Percentiles rank a stretch among this genome's conserved stretches.
Evolutionary conservation across 2,888 invertebrate genomes (phyloP).

Genomic region (Furcula furcula): DNA sequence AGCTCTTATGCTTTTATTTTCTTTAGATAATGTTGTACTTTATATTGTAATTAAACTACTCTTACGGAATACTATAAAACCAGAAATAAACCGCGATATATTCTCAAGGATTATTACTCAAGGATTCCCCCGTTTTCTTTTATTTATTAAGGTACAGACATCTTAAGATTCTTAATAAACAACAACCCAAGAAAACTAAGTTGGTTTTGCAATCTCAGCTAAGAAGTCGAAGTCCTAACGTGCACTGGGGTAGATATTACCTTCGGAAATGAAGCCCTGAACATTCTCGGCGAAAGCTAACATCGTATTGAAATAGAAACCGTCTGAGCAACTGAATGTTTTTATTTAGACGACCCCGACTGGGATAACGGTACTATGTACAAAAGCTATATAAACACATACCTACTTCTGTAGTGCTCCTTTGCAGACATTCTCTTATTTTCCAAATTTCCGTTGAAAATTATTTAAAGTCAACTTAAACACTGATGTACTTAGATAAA

Average conservation of each 20-base stretch:
- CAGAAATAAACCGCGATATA: no score
- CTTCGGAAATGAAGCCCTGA: constrained; percentile 33
- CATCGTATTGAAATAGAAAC: constrained; percentile 38
- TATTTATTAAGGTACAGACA: no score
- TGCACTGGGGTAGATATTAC: constrained; percentile 26
- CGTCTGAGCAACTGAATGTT: constrained; percentile 16
- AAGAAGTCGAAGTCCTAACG: constrained; percentile 26
- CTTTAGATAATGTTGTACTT: background rate
- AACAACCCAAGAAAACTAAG: constrained; percentile 26
- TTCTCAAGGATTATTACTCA: no score
- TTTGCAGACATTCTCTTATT: no score
- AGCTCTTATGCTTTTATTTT: no score
- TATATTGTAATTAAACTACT: background rate
- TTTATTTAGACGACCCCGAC: constrained; percentile 24
- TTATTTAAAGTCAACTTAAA: no score
- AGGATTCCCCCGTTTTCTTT: background rate
- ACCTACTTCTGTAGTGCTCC: no score
- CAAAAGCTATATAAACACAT: no score
- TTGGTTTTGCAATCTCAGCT: constrained; percentile 19
- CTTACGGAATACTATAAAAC: background rate
- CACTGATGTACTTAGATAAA: no score
- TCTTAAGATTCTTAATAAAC: no score
- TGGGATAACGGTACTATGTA: no score
- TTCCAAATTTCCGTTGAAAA: no score
- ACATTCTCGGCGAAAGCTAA: constrained; percentile 25